Conservation (phyloP, 2,888 invertebrate genomes). For the Brachyopa scutellaris region DNA sequence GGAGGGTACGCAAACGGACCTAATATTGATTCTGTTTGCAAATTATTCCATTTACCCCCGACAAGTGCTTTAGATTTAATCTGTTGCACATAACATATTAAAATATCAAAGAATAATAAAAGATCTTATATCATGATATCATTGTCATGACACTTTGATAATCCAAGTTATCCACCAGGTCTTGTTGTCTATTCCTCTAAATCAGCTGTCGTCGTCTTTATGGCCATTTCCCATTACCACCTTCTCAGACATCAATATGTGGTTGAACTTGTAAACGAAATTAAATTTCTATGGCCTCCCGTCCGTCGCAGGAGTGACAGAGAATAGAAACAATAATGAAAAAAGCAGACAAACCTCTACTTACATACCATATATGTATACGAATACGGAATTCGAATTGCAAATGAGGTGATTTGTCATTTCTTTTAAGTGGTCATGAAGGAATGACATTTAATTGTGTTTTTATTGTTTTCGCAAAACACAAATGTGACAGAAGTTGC, state of each 20-base stretch:
- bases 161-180: neutral
- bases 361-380: neutral
- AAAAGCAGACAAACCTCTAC: neutral
- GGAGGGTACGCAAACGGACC: too few species aligned
- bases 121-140: too few species aligned
- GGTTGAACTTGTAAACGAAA: constrained; percentile 11
- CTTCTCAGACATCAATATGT: neutral
- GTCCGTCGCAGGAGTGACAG: neutral
- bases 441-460: constrained; percentile 27
- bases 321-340: too few species aligned
- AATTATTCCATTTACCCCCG: too few species aligned
- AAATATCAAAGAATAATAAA: too few species aligned
- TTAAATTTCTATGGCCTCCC: constrained; percentile 33
- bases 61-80: too few species aligned
- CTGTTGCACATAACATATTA: too few species aligned
- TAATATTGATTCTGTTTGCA: too few species aligned
- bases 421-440: constrained; percentile 27
- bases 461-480: neutral
- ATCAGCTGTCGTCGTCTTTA: neutral
- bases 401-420: constrained; percentile 26
- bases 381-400: neutral
- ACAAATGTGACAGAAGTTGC: constrained; percentile 2
- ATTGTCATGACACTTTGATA: neutral
- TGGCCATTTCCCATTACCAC: neutral
- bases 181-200: neutral